A percentile compares a stretch with the other conserved stretches of the same genome.
Conservation (phyloP, 2,888 invertebrate species). For the Mythimna albipuncta region DNA sequence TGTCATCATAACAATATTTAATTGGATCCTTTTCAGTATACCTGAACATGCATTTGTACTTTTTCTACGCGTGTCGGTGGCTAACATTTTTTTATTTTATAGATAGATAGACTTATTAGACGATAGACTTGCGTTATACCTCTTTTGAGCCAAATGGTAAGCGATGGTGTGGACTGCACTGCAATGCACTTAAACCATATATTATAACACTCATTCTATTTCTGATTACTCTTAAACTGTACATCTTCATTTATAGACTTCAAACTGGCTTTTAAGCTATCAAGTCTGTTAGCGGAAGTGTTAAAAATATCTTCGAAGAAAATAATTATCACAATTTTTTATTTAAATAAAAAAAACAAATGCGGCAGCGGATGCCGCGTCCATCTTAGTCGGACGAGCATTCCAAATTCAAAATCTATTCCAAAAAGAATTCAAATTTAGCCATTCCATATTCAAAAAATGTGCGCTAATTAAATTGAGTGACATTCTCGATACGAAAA, state of each 20-base stretch:
- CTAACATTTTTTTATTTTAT: too few species aligned
- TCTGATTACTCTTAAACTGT: neutral
- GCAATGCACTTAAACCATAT: too few species aligned
- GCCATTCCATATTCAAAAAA: constrained; percentile 51
- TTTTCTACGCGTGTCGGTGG: too few species aligned
- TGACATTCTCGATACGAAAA: constrained; percentile 47
- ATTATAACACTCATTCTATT: neutral
- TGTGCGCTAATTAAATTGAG: constrained; percentile 50
- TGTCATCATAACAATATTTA: neutral
- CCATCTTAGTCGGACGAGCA: constrained; percentile 44
- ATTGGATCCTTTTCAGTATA: neutral
- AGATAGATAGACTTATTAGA: too few species aligned
- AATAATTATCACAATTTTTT: constrained; percentile 29
- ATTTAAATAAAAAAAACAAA: constrained; percentile 38
- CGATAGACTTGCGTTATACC: too few species aligned
- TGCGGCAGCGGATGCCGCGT: constrained; percentile 36
- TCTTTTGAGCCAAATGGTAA: too few species aligned
- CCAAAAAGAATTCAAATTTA: constrained; percentile 41
- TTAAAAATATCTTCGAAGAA: constrained; percentile 17
- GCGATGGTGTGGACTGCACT: too few species aligned
- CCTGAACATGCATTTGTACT: neutral
- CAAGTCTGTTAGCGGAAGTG: constrained; percentile 18
- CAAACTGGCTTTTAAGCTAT: constrained; percentile 3
- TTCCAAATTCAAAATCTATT: constrained; percentile 45
- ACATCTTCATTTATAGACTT: neutral